Evolutionary conservation across 2,797 vertebrate species (phyloP).

Genomic region (Leptoclinus maculatus): DNA sequence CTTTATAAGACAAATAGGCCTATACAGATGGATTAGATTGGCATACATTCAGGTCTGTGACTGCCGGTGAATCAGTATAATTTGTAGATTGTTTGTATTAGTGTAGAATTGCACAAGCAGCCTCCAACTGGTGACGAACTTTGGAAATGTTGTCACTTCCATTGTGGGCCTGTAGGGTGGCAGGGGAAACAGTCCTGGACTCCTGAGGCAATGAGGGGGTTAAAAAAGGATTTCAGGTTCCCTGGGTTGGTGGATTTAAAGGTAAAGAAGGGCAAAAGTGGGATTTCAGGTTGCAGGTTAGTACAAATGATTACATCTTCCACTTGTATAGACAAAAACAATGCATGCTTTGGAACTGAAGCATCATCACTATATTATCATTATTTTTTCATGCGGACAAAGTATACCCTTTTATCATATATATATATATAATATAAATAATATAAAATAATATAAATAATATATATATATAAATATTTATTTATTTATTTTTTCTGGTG

Average conservation of each 20-base stretch:
- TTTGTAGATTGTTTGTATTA: neutral
- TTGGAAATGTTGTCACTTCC: conserved; percentile 40
- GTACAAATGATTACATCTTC: conserved; percentile 17
- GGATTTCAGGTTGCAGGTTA: conserved; percentile 7
- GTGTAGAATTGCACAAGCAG: neutral
- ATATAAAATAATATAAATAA: no score
- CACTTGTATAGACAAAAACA: conserved; percentile 5
- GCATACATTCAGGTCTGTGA: neutral
- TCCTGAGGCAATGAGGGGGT: conserved; percentile 48
- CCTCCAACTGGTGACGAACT: conserved; percentile 28
- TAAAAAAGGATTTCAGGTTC: conserved; percentile 56
- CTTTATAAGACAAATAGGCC: neutral
- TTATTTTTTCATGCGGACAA: neutral
- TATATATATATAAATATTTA: no score
- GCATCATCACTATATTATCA: neutral
- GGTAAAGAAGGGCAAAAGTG: conserved; percentile 47
- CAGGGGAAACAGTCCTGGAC: conserved; percentile 12
- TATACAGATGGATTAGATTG: neutral
- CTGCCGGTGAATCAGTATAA: neutral
- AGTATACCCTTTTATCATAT: neutral
- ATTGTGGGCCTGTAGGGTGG: conserved; percentile 10
- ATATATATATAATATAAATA: no score
- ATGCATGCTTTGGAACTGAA: neutral
- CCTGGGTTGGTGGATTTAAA: conserved; percentile 42
- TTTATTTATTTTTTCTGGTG: neutral